Base-by-base conservation (phyloP, 2,888 invertebrate species). In the Arge pagana region DNA sequence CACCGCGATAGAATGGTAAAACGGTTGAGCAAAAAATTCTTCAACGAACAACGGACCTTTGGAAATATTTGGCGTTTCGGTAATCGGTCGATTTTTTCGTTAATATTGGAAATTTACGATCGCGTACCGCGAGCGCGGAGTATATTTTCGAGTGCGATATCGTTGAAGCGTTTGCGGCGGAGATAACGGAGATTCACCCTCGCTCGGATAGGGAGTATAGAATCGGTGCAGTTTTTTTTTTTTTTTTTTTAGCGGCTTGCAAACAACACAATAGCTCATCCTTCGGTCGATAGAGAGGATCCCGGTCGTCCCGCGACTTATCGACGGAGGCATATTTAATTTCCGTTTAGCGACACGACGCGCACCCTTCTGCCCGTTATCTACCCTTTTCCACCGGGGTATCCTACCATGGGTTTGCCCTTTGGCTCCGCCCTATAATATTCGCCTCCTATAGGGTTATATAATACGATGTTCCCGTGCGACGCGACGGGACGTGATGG, bases 251-350 rank as follows among this genome's bases (percentile, higher is more conserved):
- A 21, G 19, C 11, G 5, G 26, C 8, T 19, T 19, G 18, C 45
- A 72, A 74, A 73, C 72, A 70, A 70, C 67, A 74, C 74, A 74
- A 74, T 74, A 74, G 72, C 70, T 74, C 74, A 74, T 74, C 74
- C 68, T 70, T 66, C 68, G 64, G 65, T 35, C 35, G 62, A 68
- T 71, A 71, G 71, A 73, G 63, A 67, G 66, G 62, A 65, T 66
- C 64, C 65, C 62, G 65, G 59, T 62, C 56, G 43, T 42, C 30
- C 33, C 49, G 36, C 55, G 70, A 75, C 75, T 76, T 76, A 76
- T 76, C 75, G 74, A 72, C 70, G 70, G 69, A 72, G 73, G 74
- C 74, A 76, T 76, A 76, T 76, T 76, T 76, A 76, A 76, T 76
- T 76, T 76, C 76, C 76, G 76, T 68, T 73, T 68, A 65, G 68